Evolutionary conservation across 2,888 invertebrate genomes (phyloP).

Genomic region (Leucania comma): DNA sequence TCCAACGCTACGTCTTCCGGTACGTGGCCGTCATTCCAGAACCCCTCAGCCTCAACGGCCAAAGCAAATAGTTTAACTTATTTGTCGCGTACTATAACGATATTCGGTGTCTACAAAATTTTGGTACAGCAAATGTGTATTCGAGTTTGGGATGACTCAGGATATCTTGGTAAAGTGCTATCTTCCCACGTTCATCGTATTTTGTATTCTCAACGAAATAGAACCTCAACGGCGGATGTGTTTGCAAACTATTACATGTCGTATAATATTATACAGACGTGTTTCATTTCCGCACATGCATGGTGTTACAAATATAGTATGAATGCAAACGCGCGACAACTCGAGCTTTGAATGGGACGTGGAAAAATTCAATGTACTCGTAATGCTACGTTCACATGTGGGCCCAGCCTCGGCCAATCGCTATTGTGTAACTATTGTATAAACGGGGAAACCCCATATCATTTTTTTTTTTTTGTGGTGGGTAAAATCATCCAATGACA

Average conservation of each 20-base stretch:
- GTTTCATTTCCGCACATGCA: constrained; percentile 63
- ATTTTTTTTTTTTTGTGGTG: too few species aligned
- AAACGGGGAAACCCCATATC: too few species aligned
- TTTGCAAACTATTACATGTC: constrained; percentile 56
- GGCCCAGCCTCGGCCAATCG: too few species aligned
- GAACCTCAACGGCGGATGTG: constrained; percentile 56
- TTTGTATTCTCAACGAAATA: constrained; percentile 60
- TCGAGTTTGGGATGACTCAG: neutral
- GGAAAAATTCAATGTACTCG: constrained; percentile 30
- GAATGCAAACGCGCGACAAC: constrained; percentile 52
- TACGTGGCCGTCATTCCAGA: too few species aligned
- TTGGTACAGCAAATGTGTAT: constrained; percentile 8
- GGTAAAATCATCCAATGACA: too few species aligned
- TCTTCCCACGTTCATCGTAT: constrained; percentile 52
- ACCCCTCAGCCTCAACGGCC: too few species aligned
- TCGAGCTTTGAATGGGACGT: constrained; percentile 48
- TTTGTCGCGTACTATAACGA: neutral
- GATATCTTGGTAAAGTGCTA: constrained; percentile 24
- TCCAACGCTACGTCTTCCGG: too few species aligned
- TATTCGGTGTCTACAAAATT: neutral
- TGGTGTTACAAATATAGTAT: constrained; percentile 50
- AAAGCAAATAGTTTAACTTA: too few species aligned
- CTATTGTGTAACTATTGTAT: too few species aligned
- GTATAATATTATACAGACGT: constrained; percentile 57
- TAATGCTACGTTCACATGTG: too few species aligned